Evolutionary conservation across 1,140 invertebrate species (phyloP).

Genomic region (Euura saliciscinereae): DNA sequence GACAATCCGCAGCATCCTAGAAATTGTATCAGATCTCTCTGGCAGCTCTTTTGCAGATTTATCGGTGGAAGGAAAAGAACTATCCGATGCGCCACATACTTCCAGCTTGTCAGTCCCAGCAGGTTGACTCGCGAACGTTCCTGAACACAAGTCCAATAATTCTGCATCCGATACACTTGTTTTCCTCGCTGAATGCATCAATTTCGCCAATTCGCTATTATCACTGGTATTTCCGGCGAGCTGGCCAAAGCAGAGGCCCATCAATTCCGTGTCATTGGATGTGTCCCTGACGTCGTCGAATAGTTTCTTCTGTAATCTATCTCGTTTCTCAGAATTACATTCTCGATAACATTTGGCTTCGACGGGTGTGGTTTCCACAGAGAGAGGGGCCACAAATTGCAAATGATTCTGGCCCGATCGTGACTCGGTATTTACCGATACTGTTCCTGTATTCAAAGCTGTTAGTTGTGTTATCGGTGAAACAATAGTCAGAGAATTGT

Average conservation of each 20-base stretch:
- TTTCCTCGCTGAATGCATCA: slow-evolving; percentile 20
- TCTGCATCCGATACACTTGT: slow-evolving; percentile 37
- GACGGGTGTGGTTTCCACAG: slow-evolving; percentile 22
- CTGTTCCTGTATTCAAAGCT: slow-evolving; percentile 44
- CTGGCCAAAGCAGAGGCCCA: slow-evolving; percentile 61
- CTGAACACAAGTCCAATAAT: slow-evolving; percentile 42
- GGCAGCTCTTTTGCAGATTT: slow-evolving; percentile 28
- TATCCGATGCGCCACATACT: slow-evolving; percentile 20
- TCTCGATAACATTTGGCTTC: slow-evolving; percentile 38
- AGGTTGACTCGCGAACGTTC: slow-evolving; percentile 32
- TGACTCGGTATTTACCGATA: slow-evolving; percentile 39
- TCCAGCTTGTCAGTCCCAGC: slow-evolving; percentile 31
- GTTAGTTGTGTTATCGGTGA: slow-evolving; percentile 48
- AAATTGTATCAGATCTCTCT: slow-evolving; percentile 23
- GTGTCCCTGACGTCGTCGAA: slow-evolving; percentile 41
- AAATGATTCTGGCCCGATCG: slow-evolving; percentile 5
- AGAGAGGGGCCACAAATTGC: slow-evolving; percentile 9
- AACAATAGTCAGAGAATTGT: slow-evolving; percentile 39
- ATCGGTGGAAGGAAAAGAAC: slow-evolving; percentile 27
- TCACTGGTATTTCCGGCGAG: slow-evolving; percentile 45
- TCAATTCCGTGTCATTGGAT: slow-evolving; percentile 59
- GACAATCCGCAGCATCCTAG: slow-evolving; percentile 19
- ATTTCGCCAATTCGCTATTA: slow-evolving; percentile 22
- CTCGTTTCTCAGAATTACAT: slow-evolving; percentile 27
- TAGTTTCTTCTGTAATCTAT: slow-evolving; percentile 46